Conservation (phyloP, 2,888 invertebrate species). For the Therioaphis trifolii region DNA sequence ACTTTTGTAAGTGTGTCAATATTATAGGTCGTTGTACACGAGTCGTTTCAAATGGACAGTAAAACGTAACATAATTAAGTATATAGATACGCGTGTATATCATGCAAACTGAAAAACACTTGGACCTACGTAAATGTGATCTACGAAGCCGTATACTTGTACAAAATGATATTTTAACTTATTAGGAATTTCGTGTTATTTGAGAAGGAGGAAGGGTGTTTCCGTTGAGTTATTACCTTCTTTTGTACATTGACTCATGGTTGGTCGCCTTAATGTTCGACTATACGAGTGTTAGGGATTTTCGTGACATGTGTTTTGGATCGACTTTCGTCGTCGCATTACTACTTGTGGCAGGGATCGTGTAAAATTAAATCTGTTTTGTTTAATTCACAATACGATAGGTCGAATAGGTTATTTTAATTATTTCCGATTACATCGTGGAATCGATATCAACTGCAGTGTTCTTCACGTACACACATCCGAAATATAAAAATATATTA, state of each 20-base stretch:
- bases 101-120: not conserved
- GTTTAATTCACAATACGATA: not conserved
- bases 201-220: conserved; percentile 19
- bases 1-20: not conserved
- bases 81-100: not conserved
- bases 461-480: too few species aligned
- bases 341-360: not conserved
- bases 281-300: not conserved
- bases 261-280: conserved; percentile 18
- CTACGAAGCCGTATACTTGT: not conserved
- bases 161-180: conserved; percentile 18
- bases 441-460: too few species aligned
- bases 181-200: conserved; percentile 44
- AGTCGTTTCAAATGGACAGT: not conserved
- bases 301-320: conserved; percentile 44
- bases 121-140: not conserved
- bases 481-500: too few species aligned
- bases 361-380: conserved; percentile 9
- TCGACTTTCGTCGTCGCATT: conserved; percentile 45
- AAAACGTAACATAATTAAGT: not conserved
- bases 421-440: too few species aligned
- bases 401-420: not conserved
- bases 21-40: not conserved
- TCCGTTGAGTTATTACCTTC: conserved; percentile 45
- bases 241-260: conserved; percentile 12